These are phyloP conservation scores for Neodiprion lecontei DNA, from an alignment of 1,140 invertebrate species.

Conservation along the genomic window DNA sequence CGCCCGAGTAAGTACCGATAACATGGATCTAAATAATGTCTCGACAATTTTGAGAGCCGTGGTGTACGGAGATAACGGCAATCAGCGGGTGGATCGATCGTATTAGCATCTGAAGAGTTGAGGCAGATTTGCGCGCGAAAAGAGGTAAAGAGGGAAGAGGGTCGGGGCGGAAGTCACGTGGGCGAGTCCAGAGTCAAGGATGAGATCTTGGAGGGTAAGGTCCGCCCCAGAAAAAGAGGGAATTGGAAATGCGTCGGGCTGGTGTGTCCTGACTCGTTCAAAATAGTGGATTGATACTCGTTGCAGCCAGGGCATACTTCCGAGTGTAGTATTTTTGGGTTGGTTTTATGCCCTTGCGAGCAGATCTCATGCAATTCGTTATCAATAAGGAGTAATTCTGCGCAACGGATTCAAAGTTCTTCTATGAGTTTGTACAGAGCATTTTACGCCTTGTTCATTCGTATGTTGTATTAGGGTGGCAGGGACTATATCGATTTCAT, in stretches of 20 bases:
- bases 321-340: not conserved
- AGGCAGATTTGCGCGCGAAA: not conserved
- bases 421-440: no score
- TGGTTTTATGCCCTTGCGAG: not conserved
- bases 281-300: not conserved
- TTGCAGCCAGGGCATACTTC: not conserved
- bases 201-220: not conserved
- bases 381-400: no score
- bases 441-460: no score
- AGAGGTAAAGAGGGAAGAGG: conserved; percentile 3
- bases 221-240: not conserved
- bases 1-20: conserved; percentile 33
- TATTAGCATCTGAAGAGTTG: not conserved
- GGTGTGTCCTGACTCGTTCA: not conserved
- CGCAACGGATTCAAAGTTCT: no score
- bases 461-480: no score
- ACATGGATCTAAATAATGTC: no score
- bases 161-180: not conserved
- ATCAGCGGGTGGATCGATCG: no score
- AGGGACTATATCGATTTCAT: no score
- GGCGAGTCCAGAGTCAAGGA: not conserved
- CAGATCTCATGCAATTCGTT: no score
- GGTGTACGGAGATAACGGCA: no score
- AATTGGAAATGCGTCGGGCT: not conserved
- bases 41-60: no score